Evolutionary conservation across 2,113 vertebrate genomes (phyloP).

Genomic region (Apteryx owenii): DNA sequence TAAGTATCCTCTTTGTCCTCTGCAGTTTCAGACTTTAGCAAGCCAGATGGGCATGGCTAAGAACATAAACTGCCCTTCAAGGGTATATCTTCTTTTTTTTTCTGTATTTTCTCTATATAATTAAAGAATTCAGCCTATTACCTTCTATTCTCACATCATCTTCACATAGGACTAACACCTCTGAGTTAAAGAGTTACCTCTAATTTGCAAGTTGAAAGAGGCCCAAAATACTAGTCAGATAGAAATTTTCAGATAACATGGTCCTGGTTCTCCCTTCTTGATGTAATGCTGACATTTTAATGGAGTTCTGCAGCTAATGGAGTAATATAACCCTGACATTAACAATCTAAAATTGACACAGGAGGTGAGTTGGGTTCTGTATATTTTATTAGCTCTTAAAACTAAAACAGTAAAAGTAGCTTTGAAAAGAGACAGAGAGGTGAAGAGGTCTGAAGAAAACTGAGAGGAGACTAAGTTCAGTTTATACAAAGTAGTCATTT

Average conservation of each 20-base stretch:
- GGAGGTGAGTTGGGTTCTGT: not conserved
- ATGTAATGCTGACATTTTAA: not conserved
- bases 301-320: not conserved
- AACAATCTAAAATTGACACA: not conserved
- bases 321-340: not conserved
- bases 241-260: not conserved
- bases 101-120: not conserved
- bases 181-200: not conserved
- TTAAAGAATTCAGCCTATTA: not conserved
- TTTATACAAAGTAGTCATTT: not conserved
- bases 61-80: not conserved
- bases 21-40: not conserved
- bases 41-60: not conserved
- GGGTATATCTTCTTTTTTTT: not conserved
- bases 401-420: not conserved
- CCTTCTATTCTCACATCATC: not conserved
- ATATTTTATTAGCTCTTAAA: constrained; percentile 57
- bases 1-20: not conserved
- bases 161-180: not conserved
- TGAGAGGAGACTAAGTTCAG: not conserved
- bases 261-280: not conserved
- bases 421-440: constrained; percentile 28
- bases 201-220: not conserved
- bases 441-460: not conserved
- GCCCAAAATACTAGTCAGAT: not conserved